phyloP scores from a whole-genome alignment of 2,113 vertebrate genomes.

The Tragelaphus buxtoni region DNA sequence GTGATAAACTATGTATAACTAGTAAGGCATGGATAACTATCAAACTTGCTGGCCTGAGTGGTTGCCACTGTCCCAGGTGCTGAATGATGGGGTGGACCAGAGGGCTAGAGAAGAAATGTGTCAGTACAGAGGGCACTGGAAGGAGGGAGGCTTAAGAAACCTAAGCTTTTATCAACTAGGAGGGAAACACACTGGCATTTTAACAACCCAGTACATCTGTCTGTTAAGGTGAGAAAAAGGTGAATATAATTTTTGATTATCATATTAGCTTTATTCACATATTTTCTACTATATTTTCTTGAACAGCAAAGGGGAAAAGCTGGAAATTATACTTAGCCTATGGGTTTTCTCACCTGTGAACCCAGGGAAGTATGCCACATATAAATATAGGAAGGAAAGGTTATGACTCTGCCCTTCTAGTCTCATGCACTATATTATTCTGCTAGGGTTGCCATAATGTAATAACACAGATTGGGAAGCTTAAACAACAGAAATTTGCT shows the following conservation, averaged over 20 bases:
- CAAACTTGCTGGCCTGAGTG: neutral
- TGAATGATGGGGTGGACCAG: accelerated
- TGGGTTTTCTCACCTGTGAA: neutral
- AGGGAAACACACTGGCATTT: neutral
- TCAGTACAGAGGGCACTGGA: neutral
- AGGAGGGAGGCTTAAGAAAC: neutral
- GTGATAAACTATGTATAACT: neutral
- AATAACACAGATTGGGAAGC: neutral
- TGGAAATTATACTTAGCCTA: neutral
- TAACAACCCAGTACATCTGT: neutral
- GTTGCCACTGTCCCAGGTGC: neutral
- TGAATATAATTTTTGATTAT: neutral
- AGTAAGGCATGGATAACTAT: neutral
- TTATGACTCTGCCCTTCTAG: neutral
- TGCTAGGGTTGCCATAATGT: neutral
- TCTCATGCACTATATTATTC: neutral
- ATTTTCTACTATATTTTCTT: neutral
- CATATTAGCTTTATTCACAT: neutral
- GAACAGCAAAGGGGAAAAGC: neutral
- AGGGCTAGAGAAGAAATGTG: neutral
- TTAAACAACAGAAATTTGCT: neutral
- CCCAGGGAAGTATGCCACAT: neutral
- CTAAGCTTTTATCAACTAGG: neutral
- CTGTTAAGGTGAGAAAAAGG: neutral
- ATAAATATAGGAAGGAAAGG: neutral